Base-by-base conservation (phyloP, 1,140 invertebrate genomes). In the Aphelenchoides fujianensis region DNA sequence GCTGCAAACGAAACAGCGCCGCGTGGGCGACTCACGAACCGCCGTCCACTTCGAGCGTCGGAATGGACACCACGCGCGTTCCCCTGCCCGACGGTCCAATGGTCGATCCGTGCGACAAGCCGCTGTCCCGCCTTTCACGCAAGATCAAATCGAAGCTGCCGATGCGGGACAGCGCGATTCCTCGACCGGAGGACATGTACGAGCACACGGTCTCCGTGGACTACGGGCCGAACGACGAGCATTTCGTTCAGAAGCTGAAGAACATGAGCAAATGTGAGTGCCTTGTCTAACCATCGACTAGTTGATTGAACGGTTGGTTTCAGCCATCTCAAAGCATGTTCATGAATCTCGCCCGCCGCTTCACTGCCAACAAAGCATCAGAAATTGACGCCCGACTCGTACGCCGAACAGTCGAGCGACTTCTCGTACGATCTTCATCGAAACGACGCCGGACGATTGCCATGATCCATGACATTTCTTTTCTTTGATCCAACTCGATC, bases 211-310 rank as follows among this genome's bases (percentile, higher is more conserved):
- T 78, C 3, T 34, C 64, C 59, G 59, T 54, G 28, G 74, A 74
- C 16, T 77, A 74, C 34, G 34, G 54, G 0, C 32, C 19, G 19
- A 34, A 28, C n/a, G 74, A 77, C 32, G 73, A 75, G 19, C 35
- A 41, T 27, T 74, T 77, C 12, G 63, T 59, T 7, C 7, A 70
- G 34, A 73, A 62, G 32, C 35, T 74, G 3, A 28, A 70, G 48
- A 74, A 74, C 34, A 74, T 74, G 73, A 77, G 73, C 41, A 52
- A 54, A 62, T 35, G 72, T 74, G 32, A 34, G 73, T 27, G 5
- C 5, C 19, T 59, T 7, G 55, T 23, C 34, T 5, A 7, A 7
- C 12, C 55, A 7, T 59, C 55, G 34, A 59, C 23, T 7, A 59
- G 28, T 59, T 23, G 23, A 16, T 59, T 59, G 3, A n/a, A n/a